Conservation (phyloP, 1,140 invertebrate species). For the Notospermus geniculatus region DNA sequence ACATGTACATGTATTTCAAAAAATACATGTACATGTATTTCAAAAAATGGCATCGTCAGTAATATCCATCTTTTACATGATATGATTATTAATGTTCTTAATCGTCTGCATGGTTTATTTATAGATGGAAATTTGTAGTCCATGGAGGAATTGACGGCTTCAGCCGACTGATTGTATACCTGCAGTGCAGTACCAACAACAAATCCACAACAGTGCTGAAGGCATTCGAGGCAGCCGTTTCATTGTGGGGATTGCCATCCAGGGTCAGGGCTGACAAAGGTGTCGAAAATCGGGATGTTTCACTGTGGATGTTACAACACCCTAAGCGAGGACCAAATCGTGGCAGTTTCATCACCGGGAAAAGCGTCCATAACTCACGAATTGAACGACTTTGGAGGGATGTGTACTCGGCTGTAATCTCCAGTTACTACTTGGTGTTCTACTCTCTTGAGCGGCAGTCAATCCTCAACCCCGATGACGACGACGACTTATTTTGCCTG, state of each 20-base stretch:
- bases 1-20: no score
- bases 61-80: no score
- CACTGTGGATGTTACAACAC: not conserved
- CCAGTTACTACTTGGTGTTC: not conserved
- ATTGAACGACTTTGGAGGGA: not conserved
- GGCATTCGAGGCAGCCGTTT: not conserved
- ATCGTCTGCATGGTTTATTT: no score
- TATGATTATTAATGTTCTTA: no score
- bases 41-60: no score
- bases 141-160: not conserved
- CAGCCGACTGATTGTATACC: not conserved
- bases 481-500: not conserved
- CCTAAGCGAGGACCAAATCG: not conserved
- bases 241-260: not conserved
- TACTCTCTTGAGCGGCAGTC: not conserved
- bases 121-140: not conserved
- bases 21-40: no score
- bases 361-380: not conserved
- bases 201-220: no score
- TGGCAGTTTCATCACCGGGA: not conserved
- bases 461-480: not conserved
- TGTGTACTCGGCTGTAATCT: not conserved
- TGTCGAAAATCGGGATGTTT: slow-evolving; percentile 1
- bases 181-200: no score
- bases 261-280: no score